phyloP scores from a whole-genome alignment of 2,888 invertebrate genomes.

The Perithous albicinctus region DNA sequence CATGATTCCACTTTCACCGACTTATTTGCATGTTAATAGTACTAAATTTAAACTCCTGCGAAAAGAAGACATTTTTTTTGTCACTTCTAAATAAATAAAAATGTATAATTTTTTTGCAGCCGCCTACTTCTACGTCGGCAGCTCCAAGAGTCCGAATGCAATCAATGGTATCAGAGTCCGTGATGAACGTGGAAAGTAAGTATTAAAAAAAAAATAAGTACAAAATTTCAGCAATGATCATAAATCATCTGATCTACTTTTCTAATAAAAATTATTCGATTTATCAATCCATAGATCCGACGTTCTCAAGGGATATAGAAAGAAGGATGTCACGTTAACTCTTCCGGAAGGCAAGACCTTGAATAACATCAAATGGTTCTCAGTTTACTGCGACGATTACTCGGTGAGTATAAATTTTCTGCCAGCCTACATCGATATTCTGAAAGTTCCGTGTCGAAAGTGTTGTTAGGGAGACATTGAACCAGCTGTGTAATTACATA shows the following conservation, averaged over 20 bases:
- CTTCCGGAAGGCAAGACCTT: slow-evolving; percentile 95
- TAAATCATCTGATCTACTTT: not conserved
- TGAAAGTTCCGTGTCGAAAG: not conserved
- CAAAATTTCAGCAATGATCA: not conserved
- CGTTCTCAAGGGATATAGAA: slow-evolving; percentile 92
- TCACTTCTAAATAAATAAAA: no score
- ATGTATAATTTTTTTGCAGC: slow-evolving; percentile 87
- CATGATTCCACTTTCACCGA: not conserved
- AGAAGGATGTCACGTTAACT: slow-evolving; percentile 93
- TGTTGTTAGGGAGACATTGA: not conserved
- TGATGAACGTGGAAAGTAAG: slow-evolving; percentile 92
- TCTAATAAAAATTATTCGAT: slow-evolving; percentile 40
- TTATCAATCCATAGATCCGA: slow-evolving; percentile 85
- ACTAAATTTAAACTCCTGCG: not conserved
- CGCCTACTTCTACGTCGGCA: slow-evolving; percentile 96
- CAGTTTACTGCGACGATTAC: slow-evolving; percentile 96
- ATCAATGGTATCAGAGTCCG: slow-evolving; percentile 91
- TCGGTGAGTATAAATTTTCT: slow-evolving; percentile 89
- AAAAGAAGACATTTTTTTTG: no score
- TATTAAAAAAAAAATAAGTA: no score
- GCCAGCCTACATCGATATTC: not conserved
- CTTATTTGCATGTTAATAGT: not conserved
- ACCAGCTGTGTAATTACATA: not conserved
- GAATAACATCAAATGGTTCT: slow-evolving; percentile 93
- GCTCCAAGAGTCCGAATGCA: slow-evolving; percentile 88